Percentiles rank a stretch among this genome's conserved stretches.
These are phyloP conservation scores for Euura lappo DNA, from an alignment of 1,140 invertebrate species.

Conservation along the genomic window DNA sequence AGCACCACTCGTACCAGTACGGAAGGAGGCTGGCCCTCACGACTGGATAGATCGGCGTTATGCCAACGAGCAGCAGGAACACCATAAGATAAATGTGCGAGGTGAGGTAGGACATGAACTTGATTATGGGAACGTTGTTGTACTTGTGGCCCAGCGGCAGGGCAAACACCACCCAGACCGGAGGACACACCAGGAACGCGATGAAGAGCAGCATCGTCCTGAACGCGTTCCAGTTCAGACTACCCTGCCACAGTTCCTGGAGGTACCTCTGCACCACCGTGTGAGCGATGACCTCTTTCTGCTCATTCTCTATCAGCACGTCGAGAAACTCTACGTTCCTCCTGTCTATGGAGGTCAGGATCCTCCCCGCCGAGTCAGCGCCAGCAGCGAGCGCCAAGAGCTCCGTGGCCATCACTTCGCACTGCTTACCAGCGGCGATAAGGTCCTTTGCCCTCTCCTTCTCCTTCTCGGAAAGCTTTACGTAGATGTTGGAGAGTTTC, in stretches of 20 bases:
- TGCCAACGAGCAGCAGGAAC: slow-evolving; percentile 88
- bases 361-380: slow-evolving; percentile 89
- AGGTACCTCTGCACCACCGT: slow-evolving; percentile 89
- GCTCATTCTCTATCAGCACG: slow-evolving; percentile 97
- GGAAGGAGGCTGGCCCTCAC: slow-evolving; percentile 75
- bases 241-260: slow-evolving; percentile 96
- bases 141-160: slow-evolving; percentile 94
- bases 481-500: slow-evolving; percentile 93
- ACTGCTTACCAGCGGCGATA: slow-evolving; percentile 92
- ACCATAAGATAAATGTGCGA: slow-evolving; percentile 98
- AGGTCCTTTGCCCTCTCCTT: slow-evolving; percentile 98
- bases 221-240: slow-evolving; percentile 94
- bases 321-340: slow-evolving; percentile 95
- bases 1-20: slow-evolving; percentile 95
- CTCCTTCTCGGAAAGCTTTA: slow-evolving; percentile 89
- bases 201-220: slow-evolving; percentile 92
- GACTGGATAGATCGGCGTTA: slow-evolving; percentile 86
- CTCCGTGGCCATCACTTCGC: slow-evolving; percentile 97
- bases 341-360: slow-evolving; percentile 90
- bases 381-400: slow-evolving; percentile 91
- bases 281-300: slow-evolving; percentile 95
- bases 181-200: slow-evolving; percentile 90
- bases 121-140: slow-evolving; percentile 96
- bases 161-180: slow-evolving; percentile 96
- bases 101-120: slow-evolving; percentile 99